Evolutionary conservation across 1,140 invertebrate species (phyloP), one percentile per base, ranked within the genome.

Genomic region (Doryteuthis pealeii): DNA sequence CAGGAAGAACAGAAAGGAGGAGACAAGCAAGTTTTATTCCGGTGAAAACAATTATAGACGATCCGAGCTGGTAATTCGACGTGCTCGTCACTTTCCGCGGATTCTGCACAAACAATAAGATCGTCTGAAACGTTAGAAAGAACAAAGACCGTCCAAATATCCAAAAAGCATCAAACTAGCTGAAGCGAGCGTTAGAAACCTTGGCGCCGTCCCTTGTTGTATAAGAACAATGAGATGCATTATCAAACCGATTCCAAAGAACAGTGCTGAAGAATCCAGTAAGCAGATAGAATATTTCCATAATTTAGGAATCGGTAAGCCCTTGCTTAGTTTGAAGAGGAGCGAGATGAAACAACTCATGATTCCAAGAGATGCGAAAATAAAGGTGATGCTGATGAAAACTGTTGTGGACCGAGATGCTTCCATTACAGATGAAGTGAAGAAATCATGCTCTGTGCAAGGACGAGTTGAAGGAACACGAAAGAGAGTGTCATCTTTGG

Each of bases 71-170:
- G 6, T 68, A 30, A 22, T 22, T 31, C 22, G 32, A 12, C 30
- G 32, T 33, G 18, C 32, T 68, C 22, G 66, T 30, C 18, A 33
- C 30, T 22, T 68, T 68, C 30, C 66, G n/a, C 1, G 66, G 66
- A 31, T 68, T 68, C 66, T 68, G 66, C 18, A 68, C 32, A 68
- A 68, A 68, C 31, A 68, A 33, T 22, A 68, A 32, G 12, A 68
- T 68, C 18, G 32, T 68, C 30, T 68, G 66, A 22, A 68, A 31
- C 4, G 32, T 68, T 10, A 68, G 18, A 68, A 68, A 0, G 66
- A 68, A 30, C 66, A 68, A 22, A 68, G 22, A 68, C 30, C 32
- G 30, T 68, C 66, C 66, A 68, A 28, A 22, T 68, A 68, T 22
- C 66, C 66, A 31, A 68, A 33, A 18, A 68, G 31, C 30, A 68